phyloP scores from a whole-genome alignment of 2,113 vertebrate species.

The Coptodon rendalli region DNA sequence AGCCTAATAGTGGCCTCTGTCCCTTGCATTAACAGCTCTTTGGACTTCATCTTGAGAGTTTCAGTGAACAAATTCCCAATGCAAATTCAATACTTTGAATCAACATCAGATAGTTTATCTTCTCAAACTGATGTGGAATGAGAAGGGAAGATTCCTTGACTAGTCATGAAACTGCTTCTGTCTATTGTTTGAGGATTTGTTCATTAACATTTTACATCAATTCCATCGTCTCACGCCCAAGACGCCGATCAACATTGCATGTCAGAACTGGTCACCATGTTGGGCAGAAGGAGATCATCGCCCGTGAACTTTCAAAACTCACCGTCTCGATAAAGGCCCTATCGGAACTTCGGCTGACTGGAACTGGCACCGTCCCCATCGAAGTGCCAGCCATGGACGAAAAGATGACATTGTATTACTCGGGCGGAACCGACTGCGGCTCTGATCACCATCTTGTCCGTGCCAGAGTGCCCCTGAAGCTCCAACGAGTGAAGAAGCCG shows the following conservation, averaged over 20 bases:
- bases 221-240: too few species aligned
- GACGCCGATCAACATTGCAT: too few species aligned
- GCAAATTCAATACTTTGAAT: not conserved
- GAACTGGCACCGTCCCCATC: too few species aligned
- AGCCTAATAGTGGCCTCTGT: not conserved
- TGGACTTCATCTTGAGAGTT: not conserved
- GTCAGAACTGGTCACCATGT: too few species aligned
- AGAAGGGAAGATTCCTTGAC: not conserved
- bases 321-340: too few species aligned
- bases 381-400: too few species aligned
- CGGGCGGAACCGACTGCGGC: fast-evolving
- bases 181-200: not conserved
- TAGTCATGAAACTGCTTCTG: not conserved
- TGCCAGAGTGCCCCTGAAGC: fast-evolving
- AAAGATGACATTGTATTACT: too few species aligned
- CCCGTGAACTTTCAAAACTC: too few species aligned
- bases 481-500: fast-evolving
- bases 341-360: too few species aligned
- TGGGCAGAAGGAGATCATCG: too few species aligned
- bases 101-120: not conserved
- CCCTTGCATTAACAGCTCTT: not conserved
- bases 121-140: not conserved
- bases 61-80: not conserved
- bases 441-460: fast-evolving
- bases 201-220: not conserved